phyloP scores from a whole-genome alignment of 1,140 invertebrate species.

The Chymomyza costata region DNA sequence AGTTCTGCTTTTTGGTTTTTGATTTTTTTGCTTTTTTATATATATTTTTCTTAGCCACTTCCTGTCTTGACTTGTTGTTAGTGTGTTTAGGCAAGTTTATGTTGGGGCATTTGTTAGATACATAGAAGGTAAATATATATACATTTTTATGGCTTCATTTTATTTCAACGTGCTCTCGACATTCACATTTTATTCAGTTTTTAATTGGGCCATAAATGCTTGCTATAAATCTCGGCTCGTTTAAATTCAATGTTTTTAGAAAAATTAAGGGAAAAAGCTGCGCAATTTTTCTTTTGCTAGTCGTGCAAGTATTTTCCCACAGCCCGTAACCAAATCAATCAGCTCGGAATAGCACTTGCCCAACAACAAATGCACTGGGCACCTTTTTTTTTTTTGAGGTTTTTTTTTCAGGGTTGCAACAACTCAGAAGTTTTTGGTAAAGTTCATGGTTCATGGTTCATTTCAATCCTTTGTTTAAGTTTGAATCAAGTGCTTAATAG shows the following conservation, averaged over 20 bases:
- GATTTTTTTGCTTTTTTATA: background rate
- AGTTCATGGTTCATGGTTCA: too few species aligned
- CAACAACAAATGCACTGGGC: too few species aligned
- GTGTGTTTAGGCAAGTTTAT: conserved; percentile 15
- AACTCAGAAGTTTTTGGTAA: too few species aligned
- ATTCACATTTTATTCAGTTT: conserved; percentile 41
- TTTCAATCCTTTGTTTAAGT: too few species aligned
- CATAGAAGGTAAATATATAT: too few species aligned
- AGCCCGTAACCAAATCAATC: conserved; percentile 43
- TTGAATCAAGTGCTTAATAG: too few species aligned
- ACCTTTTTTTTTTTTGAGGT: too few species aligned
- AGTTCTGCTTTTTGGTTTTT: background rate
- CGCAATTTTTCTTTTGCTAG: conserved; percentile 4
- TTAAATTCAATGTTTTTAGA: background rate
- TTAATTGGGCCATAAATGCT: conserved; percentile 28
- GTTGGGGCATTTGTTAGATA: too few species aligned
- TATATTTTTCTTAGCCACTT: conserved; percentile 19
- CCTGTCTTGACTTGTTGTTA: conserved; percentile 22
- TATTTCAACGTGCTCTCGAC: conserved; percentile 7
- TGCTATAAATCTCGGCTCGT: conserved; percentile 28
- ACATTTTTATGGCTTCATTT: conserved; percentile 12
- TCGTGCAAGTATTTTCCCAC: conserved; percentile 28
- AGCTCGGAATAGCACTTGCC: too few species aligned
- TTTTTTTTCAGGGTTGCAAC: too few species aligned
- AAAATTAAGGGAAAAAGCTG: conserved; percentile 9